Conservation (phyloP, 2,797 vertebrate species). For the Chloroceryle amazona region DNA sequence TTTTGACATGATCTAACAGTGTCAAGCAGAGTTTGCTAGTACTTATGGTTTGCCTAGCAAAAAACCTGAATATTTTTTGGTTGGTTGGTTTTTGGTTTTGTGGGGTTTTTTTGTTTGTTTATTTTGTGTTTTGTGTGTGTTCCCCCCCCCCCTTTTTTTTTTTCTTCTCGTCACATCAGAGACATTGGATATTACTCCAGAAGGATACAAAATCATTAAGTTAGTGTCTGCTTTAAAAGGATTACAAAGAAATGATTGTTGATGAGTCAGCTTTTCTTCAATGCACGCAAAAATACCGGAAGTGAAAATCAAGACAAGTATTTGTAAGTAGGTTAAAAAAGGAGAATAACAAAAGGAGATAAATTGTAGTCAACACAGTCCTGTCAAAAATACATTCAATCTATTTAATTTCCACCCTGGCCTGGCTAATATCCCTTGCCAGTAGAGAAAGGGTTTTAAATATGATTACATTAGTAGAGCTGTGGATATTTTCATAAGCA, state of each 20-base stretch:
- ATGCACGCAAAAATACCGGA: conserved; percentile 49
- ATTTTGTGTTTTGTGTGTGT: too few relatives aligned
- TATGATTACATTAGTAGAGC: background rate
- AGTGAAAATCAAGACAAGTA: background rate
- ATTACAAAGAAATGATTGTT: background rate
- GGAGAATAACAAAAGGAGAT: background rate
- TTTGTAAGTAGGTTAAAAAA: background rate
- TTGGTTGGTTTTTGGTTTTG: too few relatives aligned
- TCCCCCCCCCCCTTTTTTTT: background rate
- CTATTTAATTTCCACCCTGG: background rate
- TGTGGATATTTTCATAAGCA: background rate
- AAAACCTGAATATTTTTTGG: background rate
- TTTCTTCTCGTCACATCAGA: background rate
- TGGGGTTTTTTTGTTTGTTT: too few relatives aligned
- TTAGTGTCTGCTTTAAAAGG: background rate
- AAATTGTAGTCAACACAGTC: background rate
- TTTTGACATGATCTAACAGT: background rate
- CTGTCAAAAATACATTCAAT: background rate
- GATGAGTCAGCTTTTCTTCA: background rate
- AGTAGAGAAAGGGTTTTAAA: background rate
- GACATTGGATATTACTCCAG: background rate
- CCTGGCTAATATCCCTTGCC: background rate
- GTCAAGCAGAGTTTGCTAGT: background rate
- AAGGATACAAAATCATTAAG: background rate
- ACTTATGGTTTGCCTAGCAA: background rate